Base-by-base conservation (phyloP, 2,888 invertebrate genomes). In the Brachyptera risi region DNA sequence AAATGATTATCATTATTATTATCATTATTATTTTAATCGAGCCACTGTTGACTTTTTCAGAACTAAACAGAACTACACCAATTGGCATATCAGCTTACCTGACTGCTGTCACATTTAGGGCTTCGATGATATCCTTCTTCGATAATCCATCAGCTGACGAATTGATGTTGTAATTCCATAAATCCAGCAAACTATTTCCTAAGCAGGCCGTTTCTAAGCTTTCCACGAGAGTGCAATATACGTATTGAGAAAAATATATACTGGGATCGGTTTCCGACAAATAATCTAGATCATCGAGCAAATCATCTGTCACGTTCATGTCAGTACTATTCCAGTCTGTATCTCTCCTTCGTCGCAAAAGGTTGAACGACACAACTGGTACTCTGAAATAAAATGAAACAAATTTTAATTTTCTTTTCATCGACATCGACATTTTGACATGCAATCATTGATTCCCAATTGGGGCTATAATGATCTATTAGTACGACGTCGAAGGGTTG, bases 181-280 rank as follows among this genome's bases (percentile, higher is more conserved):
- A 73, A 71, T 89, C 88, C 65, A 88, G 73, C 64, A 89, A 77
- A 72, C 84, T 88, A 66, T 80, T 74, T 64, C 83, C 78, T 60
- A 83, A 79, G 71, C 90, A 90, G 40, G 79, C 80, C 56, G 74
- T 72, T 63, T 81, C 79, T 70, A 89, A 79, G 61, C 74, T 78
- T 67, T 85, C 79, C 44, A 87, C 73, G 65, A 89, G 77, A 63
- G 74, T 74, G 73, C 89, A 89, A 70, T 87, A 88, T 50, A 84
- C 71, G 1, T 79, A 76, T 49, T 81, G 74, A 67, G 80, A 78
- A 9, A 83, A 73, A 72, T 80, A 78, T 24, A 83, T 73, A 56
- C 81, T 81, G 3, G 81, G 80, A 70, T 88, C 86, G 63, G 78
- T 76, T 2, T 57, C n/a, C 66, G 66, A 42, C 50, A 74, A 74